Base-by-base conservation (phyloP, 1,140 invertebrate genomes). In the Ips typographus region DNA sequence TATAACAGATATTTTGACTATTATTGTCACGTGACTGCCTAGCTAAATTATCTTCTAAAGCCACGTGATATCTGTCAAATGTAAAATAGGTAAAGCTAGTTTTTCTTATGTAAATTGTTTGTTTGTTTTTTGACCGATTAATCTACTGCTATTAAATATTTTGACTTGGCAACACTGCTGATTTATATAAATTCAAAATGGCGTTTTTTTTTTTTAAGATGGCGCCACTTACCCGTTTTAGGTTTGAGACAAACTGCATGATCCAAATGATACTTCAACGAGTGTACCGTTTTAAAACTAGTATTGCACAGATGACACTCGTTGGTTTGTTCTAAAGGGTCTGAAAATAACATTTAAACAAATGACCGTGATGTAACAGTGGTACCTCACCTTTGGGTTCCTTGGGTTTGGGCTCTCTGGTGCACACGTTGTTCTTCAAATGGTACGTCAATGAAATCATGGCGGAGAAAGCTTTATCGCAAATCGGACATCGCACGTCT, bases 391-490 rank as follows among this genome's bases (percentile, higher is more conserved):
- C 37, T 55, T 55, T 37, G 5, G 8, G 8, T 38, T 55, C 53
- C 53, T 22, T 38, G 8, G 8, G 41, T 63, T 58, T 66, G 4
- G 64, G 53, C 43, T 41, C 53, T 39, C 43, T 57, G n/a, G 41
- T 38, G 49, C 62, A 64, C 5, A 64, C 62, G 40, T 64, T 64
- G 40, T 64, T 39, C 37, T 43, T 65, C 40, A 57, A 3, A 65
- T 65, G 64, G 8, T 57, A 57, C 2, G 5, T 58, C 8, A 65
- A 40, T 39, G 52, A 42, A 38, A 47, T 65, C 7, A 38, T 6
- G 37, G 63, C 40, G n/a, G 7, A 42, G 40, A 70, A 70, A 38
- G 41, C 38, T 47, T 70, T 70, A 5, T 63, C 51, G 68, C 68
- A 70, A 44, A 44, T 5, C 6, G 60, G 61, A 53, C 68, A 70